These are phyloP conservation scores for Mya arenaria DNA, from an alignment of 1,140 invertebrate genomes.

Conservation along the genomic window DNA sequence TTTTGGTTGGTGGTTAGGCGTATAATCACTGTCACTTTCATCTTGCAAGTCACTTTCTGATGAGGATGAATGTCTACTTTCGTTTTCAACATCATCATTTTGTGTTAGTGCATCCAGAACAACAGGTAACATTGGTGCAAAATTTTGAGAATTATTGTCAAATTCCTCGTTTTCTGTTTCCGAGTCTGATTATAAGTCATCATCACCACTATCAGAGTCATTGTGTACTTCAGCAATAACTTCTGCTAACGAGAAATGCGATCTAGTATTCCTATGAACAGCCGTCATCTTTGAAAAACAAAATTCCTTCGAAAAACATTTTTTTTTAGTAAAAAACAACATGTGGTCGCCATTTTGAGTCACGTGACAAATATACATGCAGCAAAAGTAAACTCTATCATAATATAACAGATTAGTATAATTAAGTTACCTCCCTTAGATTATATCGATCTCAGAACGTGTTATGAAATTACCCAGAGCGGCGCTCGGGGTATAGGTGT, in stretches of 20 bases:
- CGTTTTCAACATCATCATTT: conserved; percentile 26
- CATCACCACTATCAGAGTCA: background rate
- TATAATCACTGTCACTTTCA: conserved; percentile 30
- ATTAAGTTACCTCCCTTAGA: conserved; percentile 4
- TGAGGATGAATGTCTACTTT: no score
- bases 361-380: conserved; percentile 8
- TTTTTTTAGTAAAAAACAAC: background rate
- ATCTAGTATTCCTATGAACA: conserved; percentile 9
- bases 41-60: conserved; percentile 23
- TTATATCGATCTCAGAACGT: conserved; percentile 18
- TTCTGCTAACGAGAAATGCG: conserved; percentile 20
- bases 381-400: conserved; percentile 3
- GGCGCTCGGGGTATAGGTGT: background rate
- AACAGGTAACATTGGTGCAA: background rate
- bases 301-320: no score
- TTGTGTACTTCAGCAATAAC: conserved; percentile 12
- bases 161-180: conserved; percentile 12
- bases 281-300: conserved; percentile 13
- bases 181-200: background rate
- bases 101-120: conserved; percentile 19
- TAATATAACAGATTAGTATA: background rate
- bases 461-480: conserved; percentile 17
- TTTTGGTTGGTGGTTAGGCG: conserved; percentile 6
- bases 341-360: no score
- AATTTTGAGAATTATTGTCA: conserved; percentile 18